Percentiles rank a stretch among this genome's conserved stretches.
phyloP scores from a whole-genome alignment of 2,888 invertebrate genomes.

The Nemapogon koenigi region DNA sequence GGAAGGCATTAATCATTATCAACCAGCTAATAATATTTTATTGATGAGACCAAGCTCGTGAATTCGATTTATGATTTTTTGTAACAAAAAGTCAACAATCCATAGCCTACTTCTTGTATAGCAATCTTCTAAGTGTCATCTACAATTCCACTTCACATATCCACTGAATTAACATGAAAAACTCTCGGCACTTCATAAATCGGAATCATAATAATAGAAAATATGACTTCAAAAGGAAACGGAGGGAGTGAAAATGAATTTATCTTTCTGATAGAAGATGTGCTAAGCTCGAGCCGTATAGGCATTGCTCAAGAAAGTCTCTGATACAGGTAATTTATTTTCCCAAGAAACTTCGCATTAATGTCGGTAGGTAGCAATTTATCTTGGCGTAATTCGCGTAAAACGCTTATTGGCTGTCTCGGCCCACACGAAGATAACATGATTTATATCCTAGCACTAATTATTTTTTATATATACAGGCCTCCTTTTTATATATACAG shows the following conservation, averaged over 20 bases:
- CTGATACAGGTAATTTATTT: constrained; percentile 50
- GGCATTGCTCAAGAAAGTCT: constrained; percentile 10
- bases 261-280: constrained; percentile 12
- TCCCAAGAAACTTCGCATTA: constrained; percentile 44
- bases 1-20: no score
- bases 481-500: no score
- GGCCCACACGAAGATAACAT: constrained; percentile 40
- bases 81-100: no score
- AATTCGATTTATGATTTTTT: no score
- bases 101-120: no score
- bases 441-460: constrained; percentile 36
- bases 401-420: constrained; percentile 57
- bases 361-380: constrained; percentile 46
- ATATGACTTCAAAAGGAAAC: constrained; percentile 4
- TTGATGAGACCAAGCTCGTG: no score
- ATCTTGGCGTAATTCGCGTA: constrained; percentile 50
- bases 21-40: no score
- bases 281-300: constrained; percentile 11
- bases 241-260: constrained; percentile 2
- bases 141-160: no score
- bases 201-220: constrained; percentile 4
- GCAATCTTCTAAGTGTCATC: no score
- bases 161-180: no score
- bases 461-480: constrained; percentile 30
- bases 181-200: no score